Base-by-base conservation (phyloP, 2,888 invertebrate genomes). In the Folsomia candida region DNA sequence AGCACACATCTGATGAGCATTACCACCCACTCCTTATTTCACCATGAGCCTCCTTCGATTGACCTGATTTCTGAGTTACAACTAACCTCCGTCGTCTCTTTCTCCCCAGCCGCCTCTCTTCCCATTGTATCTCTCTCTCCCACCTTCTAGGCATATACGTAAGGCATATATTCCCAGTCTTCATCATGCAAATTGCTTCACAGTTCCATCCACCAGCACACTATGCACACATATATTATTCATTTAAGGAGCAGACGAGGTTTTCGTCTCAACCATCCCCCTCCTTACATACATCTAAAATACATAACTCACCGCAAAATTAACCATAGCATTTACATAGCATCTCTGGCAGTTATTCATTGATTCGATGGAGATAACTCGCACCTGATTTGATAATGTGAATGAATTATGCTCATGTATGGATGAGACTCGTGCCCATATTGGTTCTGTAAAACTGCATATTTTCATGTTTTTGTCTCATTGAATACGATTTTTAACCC, bases 21-120 rank as follows among this genome's bases (percentile, higher is more conserved):
- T 73, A 76, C 74, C 76, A 75, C 76, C 74, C 75, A 74, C 75
- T 71, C 74, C 74, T 72, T 71, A 72, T 76, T 75, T 70, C 71
- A 73, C 73, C 73, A 72, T 75, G 72, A 74, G 72, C 73, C 72
- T 76, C 70, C 67, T 76, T 76, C 76, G 76, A 76, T 76, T 76
- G 76, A 76, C 76, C 76, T 76, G 76, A 76, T 76, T 76, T 76
- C 74, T 74, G 71, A 76, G 73, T 72, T 37, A 37, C 54, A n/a
- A n/a, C 54, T 22, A 54, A 47, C 64, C 9, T 24, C 65, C 26
- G 51, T 51, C 22, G 24, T 62, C 22, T 59, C 71, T 67, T 22
- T 68, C 51, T 67, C n/a, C 51, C 26, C 58, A 27, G 51, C 54
- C 51, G 57, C 60, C 61, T 66, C 29, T 60, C 60, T 51, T 28